phyloP scores from a whole-genome alignment of 2,797 vertebrate species.

The Oreortyx pictus region DNA sequence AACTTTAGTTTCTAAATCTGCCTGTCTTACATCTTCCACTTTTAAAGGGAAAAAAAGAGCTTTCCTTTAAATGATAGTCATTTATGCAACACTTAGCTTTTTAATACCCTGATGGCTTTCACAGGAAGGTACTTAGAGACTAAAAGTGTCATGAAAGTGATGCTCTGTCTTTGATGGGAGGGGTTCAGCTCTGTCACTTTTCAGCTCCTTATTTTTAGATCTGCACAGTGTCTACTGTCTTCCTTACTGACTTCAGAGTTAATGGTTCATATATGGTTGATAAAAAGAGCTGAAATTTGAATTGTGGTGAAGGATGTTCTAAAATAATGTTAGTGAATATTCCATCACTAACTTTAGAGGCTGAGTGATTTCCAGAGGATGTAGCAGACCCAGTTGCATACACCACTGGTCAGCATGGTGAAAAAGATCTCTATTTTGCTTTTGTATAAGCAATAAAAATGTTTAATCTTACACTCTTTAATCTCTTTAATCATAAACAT shows the following conservation, averaged over 20 bases:
- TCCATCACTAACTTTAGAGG: not conserved
- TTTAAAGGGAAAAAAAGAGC: conserved; percentile 41
- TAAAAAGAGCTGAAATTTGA: conserved; percentile 61
- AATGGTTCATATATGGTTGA: conserved; percentile 63
- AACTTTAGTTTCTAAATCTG: conserved; percentile 61
- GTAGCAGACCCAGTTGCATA: not conserved
- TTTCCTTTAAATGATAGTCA: conserved; percentile 70
- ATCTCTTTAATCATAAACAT: not conserved
- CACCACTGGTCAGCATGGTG: not conserved
- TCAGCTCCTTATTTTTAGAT: conserved; percentile 73
- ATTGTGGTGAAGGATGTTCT: conserved; percentile 25
- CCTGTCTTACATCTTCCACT: conserved; percentile 58
- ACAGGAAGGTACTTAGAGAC: conserved; percentile 69
- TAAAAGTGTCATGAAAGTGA: conserved; percentile 70
- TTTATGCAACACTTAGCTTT: conserved; percentile 74
- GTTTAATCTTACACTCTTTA: not conserved
- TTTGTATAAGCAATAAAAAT: not conserved
- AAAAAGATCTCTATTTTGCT: not conserved
- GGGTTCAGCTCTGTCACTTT: conserved; percentile 69
- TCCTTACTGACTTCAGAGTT: conserved; percentile 67
- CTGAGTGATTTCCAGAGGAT: conserved; percentile 7
- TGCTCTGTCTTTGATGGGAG: conserved; percentile 67
- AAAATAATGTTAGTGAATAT: conserved; percentile 43
- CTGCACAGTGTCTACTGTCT: conserved; percentile 56
- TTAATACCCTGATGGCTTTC: conserved; percentile 72